Evolutionary conservation across 2,113 vertebrate species (phyloP).

Genomic region (Boulengeromyrus knoepffleri): DNA sequence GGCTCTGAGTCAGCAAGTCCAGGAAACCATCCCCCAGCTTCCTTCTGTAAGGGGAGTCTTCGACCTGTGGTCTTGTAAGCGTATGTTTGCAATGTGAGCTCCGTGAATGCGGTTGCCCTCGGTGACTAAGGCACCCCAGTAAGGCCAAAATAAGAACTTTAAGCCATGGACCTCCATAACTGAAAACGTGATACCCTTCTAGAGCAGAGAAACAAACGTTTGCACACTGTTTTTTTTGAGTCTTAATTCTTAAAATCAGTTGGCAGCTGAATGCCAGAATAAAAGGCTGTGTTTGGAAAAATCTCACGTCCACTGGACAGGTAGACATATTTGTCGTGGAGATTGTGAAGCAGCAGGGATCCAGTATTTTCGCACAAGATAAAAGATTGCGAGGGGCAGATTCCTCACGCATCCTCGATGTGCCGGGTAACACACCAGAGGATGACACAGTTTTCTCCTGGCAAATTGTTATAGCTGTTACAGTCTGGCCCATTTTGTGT

Average conservation of each 20-base stretch:
- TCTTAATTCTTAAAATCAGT: background rate
- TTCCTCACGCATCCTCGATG: background rate
- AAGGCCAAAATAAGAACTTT: background rate
- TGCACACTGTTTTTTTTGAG: background rate
- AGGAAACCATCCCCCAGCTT: background rate
- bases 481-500: slow-evolving; percentile 6
- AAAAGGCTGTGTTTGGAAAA: background rate
- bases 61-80: background rate
- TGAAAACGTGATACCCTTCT: background rate
- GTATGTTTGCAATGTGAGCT: background rate
- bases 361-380: background rate
- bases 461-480: background rate
- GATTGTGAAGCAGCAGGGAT: background rate
- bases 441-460: background rate
- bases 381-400: background rate
- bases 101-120: background rate
- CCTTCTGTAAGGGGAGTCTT: background rate
- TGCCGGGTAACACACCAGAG: background rate
- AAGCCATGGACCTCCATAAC: background rate
- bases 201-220: background rate
- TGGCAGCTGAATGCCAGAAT: background rate
- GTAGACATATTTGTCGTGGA: background rate
- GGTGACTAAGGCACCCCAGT: background rate
- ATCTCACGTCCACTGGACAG: background rate
- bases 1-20: slow-evolving; percentile 2